These are phyloP conservation scores for Lithophane semibrunnea DNA, from an alignment of 2,888 invertebrate species.

Conservation along the genomic window DNA sequence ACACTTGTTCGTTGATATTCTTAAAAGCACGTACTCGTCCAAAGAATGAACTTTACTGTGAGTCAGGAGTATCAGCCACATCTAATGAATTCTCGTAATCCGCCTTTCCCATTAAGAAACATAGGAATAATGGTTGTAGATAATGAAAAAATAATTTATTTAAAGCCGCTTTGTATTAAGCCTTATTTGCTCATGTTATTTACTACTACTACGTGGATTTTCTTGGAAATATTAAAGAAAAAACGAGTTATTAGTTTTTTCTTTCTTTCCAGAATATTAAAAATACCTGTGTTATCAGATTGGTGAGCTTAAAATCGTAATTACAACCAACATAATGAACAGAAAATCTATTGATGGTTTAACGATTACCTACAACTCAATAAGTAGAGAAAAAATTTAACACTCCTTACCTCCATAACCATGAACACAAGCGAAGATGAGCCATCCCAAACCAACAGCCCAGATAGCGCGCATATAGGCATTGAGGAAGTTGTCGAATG, in stretches of 20 bases:
- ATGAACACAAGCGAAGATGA: slow-evolving; percentile 84
- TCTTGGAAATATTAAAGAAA: neutral
- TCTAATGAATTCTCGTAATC: slow-evolving; percentile 18
- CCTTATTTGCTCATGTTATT: slow-evolving; percentile 11
- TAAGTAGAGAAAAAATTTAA: neutral
- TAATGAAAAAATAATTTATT: slow-evolving; percentile 56
- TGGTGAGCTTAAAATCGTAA: neutral
- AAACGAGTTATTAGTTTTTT: neutral
- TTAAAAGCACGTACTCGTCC: neutral
- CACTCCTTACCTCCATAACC: slow-evolving; percentile 85
- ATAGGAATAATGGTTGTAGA: slow-evolving; percentile 16
- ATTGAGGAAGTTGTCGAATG: slow-evolving; percentile 78
- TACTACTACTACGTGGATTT: slow-evolving; percentile 5
- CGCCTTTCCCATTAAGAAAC: slow-evolving; percentile 12
- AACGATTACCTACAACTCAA: neutral
- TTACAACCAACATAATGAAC: neutral
- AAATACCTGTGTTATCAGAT: neutral
- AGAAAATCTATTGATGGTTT: neutral
- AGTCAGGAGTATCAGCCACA: slow-evolving; percentile 1
- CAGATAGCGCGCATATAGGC: slow-evolving; percentile 83
- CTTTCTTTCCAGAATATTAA: neutral
- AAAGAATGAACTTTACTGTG: slow-evolving; percentile 7
- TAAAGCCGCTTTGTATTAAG: slow-evolving; percentile 12
- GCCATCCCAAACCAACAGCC: slow-evolving; percentile 83
- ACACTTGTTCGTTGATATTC: neutral